These are phyloP conservation scores for Hippoglossus stenolepis DNA, from an alignment of 2,113 vertebrate species.

Conservation along the genomic window DNA sequence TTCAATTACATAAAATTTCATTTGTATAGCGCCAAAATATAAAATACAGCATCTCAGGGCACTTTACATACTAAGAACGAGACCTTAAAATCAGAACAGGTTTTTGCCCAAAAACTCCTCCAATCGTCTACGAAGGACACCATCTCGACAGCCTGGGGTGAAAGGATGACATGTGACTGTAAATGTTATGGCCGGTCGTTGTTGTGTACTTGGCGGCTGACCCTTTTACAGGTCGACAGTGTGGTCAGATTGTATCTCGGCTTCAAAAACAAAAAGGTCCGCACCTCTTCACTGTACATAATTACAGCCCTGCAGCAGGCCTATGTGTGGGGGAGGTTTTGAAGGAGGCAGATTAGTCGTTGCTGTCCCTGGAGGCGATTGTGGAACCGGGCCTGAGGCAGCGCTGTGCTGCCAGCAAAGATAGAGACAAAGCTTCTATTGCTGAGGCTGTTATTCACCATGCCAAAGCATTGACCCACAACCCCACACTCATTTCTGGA, in stretches of 20 bases:
- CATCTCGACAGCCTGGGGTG: no score
- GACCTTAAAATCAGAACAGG: no score
- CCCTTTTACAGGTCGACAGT: constrained; percentile 58
- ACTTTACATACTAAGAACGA: no score
- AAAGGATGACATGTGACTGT: no score
- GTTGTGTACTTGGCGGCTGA: constrained; percentile 42
- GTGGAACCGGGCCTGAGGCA: constrained; percentile 49
- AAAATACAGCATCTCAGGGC: no score
- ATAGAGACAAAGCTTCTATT: constrained; percentile 74
- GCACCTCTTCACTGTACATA: constrained; percentile 42
- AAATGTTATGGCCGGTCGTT: no score
- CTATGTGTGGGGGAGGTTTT: constrained; percentile 14
- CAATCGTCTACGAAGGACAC: no score
- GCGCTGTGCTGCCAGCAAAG: constrained; percentile 25
- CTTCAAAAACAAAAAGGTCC: constrained; percentile 50
- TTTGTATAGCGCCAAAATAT: no score
- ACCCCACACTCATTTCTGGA: constrained; percentile 51
- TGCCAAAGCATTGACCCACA: constrained; percentile 60
- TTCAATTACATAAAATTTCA: no score
- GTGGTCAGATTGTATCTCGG: constrained; percentile 57
- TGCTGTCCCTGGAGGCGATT: constrained; percentile 41
- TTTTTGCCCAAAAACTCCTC: no score
- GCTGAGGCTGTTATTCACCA: constrained; percentile 54
- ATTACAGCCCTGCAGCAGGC: constrained; percentile 29
- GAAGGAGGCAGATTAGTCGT: constrained; percentile 38